These are phyloP conservation scores for Enteromius treurensis DNA, from an alignment of 2,797 vertebrate species.

Conservation along the genomic window DNA sequence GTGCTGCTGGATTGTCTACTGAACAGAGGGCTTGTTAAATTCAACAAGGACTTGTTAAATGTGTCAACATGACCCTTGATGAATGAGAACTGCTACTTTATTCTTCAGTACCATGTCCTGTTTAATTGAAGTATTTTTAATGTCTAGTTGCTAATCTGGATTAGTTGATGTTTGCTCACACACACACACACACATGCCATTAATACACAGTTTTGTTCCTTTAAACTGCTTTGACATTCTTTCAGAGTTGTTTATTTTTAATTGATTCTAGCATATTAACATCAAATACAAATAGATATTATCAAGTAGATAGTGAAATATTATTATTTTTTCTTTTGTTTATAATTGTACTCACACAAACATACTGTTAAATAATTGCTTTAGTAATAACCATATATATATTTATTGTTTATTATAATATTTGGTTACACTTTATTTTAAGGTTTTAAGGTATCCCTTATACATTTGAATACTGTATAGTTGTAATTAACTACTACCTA, in stretches of 20 bases:
- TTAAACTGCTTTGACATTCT: neutral
- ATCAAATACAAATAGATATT: neutral
- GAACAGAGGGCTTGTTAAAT: conserved; percentile 61
- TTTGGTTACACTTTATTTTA: too few species aligned
- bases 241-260: neutral
- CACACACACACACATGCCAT: neutral
- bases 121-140: conserved; percentile 17
- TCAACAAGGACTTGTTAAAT: conserved; percentile 59
- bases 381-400: neutral
- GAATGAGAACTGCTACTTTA: conserved; percentile 35
- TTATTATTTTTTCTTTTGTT: too few species aligned
- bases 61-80: conserved; percentile 52
- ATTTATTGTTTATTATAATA: too few species aligned
- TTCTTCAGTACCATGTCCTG: conserved; percentile 2
- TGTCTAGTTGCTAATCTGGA: neutral
- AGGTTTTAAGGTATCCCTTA: too few species aligned
- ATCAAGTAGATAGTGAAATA: too few species aligned
- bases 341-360: neutral
- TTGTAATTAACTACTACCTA: too few species aligned
- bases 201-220: neutral
- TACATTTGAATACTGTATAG: too few species aligned
- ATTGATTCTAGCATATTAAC: neutral
- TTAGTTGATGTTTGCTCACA: neutral
- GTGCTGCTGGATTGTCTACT: conserved; percentile 51
- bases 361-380: neutral